Conservation (phyloP, 2,113 vertebrate genomes). For the Proteles cristata region DNA sequence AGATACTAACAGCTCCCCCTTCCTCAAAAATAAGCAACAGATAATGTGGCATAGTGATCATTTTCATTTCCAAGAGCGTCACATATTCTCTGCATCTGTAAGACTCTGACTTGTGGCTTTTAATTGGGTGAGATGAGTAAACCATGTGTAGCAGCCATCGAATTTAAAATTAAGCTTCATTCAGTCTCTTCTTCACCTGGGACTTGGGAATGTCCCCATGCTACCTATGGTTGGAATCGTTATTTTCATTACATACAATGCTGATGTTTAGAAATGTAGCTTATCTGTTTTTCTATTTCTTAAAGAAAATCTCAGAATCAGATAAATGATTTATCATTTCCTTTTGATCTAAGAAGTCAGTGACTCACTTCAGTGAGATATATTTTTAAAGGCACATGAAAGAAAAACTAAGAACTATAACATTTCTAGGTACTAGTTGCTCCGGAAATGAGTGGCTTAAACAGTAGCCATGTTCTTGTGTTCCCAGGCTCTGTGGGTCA, state of each 20-base stretch:
- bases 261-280: background rate
- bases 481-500: background rate
- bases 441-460: background rate
- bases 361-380: background rate
- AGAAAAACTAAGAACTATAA: background rate
- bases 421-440: background rate
- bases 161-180: background rate
- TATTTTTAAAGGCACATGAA: background rate
- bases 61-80: background rate
- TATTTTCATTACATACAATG: background rate
- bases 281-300: background rate
- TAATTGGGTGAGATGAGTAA: background rate
- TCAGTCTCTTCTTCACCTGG: background rate
- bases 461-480: background rate
- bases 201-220: background rate
- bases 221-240: background rate
- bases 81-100: background rate
- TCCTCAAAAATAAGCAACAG: background rate
- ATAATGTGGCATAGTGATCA: rapidly evolving
- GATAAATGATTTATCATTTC: slow-evolving; percentile 1
- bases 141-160: rapidly evolving
- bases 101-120: background rate
- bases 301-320: slow-evolving; percentile 32
- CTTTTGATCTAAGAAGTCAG: slow-evolving; percentile 23
- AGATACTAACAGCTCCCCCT: background rate